Conservation (phyloP, 2,113 vertebrate species). For the Macroglossus sobrinus region DNA sequence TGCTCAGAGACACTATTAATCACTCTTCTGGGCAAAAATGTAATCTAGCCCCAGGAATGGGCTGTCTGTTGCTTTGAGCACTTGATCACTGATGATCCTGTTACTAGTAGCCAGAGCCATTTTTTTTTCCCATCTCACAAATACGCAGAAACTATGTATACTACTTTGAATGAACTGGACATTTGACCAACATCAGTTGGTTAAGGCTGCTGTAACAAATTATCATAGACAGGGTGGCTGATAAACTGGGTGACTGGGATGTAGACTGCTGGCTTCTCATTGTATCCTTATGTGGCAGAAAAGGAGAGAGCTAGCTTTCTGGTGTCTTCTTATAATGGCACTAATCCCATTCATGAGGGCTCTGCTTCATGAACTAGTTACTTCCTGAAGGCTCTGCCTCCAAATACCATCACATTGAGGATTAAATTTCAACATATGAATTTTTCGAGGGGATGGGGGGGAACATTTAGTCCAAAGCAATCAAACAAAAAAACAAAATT, state of each 20-base stretch:
- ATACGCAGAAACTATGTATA: neutral
- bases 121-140: neutral
- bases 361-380: neutral
- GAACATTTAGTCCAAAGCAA: neutral
- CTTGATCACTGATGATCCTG: neutral
- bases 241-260: too few species aligned
- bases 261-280: neutral
- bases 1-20: neutral
- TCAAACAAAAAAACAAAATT: neutral
- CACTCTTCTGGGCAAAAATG: neutral
- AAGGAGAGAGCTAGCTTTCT: neutral
- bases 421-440: neutral
- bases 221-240: neutral
- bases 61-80: neutral
- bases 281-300: neutral
- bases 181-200: neutral
- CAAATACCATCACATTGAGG: neutral
- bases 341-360: neutral
- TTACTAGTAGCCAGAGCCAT: neutral
- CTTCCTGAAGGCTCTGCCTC: neutral
- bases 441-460: neutral
- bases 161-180: neutral
- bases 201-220: neutral
- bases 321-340: neutral
- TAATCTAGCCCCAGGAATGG: neutral